Base-by-base conservation (phyloP, 2,888 invertebrate genomes). In the Carabus problematicus region DNA sequence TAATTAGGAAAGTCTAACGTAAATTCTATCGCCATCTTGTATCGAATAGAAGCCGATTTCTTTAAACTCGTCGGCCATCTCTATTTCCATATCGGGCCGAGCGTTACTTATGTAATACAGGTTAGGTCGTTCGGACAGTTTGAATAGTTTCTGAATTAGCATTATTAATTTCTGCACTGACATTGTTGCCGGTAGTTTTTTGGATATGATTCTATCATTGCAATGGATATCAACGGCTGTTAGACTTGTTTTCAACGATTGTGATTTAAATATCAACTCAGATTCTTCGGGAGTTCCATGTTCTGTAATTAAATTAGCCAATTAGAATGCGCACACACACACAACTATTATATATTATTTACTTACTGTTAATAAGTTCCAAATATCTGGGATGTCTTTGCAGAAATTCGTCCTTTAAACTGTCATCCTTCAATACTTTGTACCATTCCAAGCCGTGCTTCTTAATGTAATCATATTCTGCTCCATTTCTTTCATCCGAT, bases 381-480 rank as follows among this genome's bases (percentile, higher is more conserved):
- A 86, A 81, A 82, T 93, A 97, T 69, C 94, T 85, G 70, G 93
- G 92, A 83, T 95, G 94, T 71, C 88, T 85, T 7, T 81, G 75
- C 45, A 87, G 81, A 79, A 95, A 94, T 43, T 83, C 82, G 0
- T 75, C 74, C 69, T 83, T 85, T 49, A 80, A 78, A 61, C 83
- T 82, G 0, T 81, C 80, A 71, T 83, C 84, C 11, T 79, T 82
- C 73, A 86, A 85, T 0, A 85, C 84, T 72, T 83, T 82, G 61
- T 90, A 81, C 92, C 93, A 95, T 71, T 90, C 89, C 0, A 86
- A 81, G 0, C 92, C 93, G 80, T 90, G 90, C 18, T 89, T 87
- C 80, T 95, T 96, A 80, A 97, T 82, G 76, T 97, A 95, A 83
- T 97, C 97, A 71, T 94, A 92, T 77, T 97, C 96, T 0, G 96